Percentiles rank a stretch among this genome's conserved stretches.
Conservation (phyloP, 2,797 vertebrate genomes). For the Sebastes nivosus region DNA sequence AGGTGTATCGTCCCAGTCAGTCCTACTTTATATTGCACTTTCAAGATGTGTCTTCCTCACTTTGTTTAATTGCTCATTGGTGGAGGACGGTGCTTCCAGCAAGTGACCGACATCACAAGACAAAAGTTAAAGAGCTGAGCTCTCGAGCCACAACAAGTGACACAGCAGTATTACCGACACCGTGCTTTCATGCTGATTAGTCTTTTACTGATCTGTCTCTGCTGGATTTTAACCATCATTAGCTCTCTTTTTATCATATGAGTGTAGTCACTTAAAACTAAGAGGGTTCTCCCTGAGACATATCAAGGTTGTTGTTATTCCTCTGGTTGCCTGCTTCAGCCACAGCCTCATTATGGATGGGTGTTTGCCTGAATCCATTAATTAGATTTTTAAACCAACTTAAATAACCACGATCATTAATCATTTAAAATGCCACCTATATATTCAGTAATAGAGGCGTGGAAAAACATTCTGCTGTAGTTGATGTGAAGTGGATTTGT, state of each 20-base stretch:
- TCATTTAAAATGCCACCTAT: not conserved
- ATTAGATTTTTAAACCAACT: not conserved
- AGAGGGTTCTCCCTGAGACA: not conserved
- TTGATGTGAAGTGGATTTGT: not conserved
- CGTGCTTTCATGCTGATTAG: conserved; percentile 24
- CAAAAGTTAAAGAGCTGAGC: conserved; percentile 33
- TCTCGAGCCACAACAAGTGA: conserved; percentile 23
- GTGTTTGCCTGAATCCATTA: not conserved
- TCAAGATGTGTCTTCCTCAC: not conserved
- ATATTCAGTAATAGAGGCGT: not conserved
- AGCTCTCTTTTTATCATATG: not conserved
- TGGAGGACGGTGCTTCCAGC: not conserved
- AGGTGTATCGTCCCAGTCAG: not conserved
- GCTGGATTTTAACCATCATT: conserved; percentile 26
- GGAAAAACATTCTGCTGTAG: not conserved
- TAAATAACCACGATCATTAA: not conserved
- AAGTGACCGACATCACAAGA: conserved; percentile 22
- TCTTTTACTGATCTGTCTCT: conserved; percentile 6
- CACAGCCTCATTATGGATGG: not conserved
- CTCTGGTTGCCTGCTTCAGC: not conserved
- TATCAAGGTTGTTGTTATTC: not conserved
- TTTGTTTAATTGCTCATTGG: conserved; percentile 3
- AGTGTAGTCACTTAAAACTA: not conserved
- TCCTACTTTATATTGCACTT: not conserved
- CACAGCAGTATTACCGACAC: conserved; percentile 13